Evolutionary conservation across 2,888 invertebrate species (phyloP).

Genomic region (Camponotus fellah): DNA sequence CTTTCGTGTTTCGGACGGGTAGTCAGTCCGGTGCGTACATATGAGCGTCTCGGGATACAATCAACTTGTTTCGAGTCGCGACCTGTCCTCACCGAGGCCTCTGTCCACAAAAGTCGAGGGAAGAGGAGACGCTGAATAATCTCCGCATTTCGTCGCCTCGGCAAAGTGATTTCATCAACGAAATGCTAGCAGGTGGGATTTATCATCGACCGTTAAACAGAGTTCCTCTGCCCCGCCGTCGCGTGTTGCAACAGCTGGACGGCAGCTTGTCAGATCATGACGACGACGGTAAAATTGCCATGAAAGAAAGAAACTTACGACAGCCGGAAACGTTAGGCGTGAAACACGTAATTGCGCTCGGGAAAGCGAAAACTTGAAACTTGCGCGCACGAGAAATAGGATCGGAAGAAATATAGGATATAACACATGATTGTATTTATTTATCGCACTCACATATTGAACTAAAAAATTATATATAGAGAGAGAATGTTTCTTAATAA

Average conservation of each 20-base stretch:
- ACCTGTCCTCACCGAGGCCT: conserved; percentile 17
- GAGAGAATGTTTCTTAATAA: no score
- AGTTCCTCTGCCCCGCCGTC: conserved; percentile 29
- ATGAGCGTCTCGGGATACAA: conserved; percentile 63
- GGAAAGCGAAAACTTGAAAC: not conserved
- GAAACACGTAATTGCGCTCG: conserved; percentile 34
- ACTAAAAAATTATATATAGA: not conserved
- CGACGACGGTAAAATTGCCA: conserved; percentile 55
- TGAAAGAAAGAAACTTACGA: conserved; percentile 36
- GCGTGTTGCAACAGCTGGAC: conserved; percentile 70
- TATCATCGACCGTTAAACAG: conserved; percentile 78
- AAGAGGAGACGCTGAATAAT: conserved; percentile 29
- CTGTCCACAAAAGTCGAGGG: conserved; percentile 6
- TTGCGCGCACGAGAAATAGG: not conserved
- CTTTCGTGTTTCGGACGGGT: conserved; percentile 71
- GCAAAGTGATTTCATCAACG: conserved; percentile 63
- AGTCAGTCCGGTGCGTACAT: conserved; percentile 57
- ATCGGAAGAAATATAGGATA: not conserved
- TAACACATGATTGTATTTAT: not conserved
- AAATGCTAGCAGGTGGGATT: conserved; percentile 80
- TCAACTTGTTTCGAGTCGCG: conserved; percentile 58
- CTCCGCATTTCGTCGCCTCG: conserved; percentile 30
- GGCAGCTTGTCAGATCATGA: conserved; percentile 73
- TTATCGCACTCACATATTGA: not conserved
- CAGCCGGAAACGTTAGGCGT: conserved; percentile 12